Evolutionary conservation across 64 coral and sea anemone species (phyloP).

Genomic region (Montipora sp.): DNA sequence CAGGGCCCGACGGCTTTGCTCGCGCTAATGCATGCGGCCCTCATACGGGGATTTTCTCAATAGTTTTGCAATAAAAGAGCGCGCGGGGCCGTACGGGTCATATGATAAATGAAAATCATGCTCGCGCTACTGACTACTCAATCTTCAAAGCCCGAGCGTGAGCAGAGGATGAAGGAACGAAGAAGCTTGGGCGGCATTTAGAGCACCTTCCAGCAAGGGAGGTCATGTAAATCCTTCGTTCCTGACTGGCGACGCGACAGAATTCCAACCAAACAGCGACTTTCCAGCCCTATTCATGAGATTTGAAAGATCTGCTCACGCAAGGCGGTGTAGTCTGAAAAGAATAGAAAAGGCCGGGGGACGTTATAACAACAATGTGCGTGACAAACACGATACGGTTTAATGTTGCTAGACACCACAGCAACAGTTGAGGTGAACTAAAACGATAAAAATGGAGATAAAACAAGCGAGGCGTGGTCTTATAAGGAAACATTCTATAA

Average conservation of each 20-base stretch:
- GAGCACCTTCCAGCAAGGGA: too few species aligned
- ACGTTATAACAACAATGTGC: background rate
- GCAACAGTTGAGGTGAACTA: too few species aligned
- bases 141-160: background rate
- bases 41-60: too few species aligned
- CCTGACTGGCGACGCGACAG: conserved; percentile 28
- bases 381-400: background rate
- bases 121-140: conserved; percentile 17
- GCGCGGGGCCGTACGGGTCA: too few species aligned
- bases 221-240: background rate
- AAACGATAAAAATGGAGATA: background rate
- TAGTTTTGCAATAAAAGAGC: too few species aligned
- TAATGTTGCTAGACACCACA: too few species aligned
- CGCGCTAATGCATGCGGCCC: too few species aligned
- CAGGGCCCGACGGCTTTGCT: too few species aligned
- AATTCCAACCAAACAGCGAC: conserved; percentile 42
- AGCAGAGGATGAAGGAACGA: background rate
- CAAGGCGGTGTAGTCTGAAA: background rate
- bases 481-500: background rate
- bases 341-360: background rate
- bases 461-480: background rate
- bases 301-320: conserved; percentile 45
- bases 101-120: conserved; percentile 23
- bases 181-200: too few species aligned
- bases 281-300: conserved; percentile 59